A percentile compares a stretch with the other conserved stretches of the same genome.
Conservation (phyloP, 2,797 vertebrate genomes). For the Premnoplex brunnescens region DNA sequence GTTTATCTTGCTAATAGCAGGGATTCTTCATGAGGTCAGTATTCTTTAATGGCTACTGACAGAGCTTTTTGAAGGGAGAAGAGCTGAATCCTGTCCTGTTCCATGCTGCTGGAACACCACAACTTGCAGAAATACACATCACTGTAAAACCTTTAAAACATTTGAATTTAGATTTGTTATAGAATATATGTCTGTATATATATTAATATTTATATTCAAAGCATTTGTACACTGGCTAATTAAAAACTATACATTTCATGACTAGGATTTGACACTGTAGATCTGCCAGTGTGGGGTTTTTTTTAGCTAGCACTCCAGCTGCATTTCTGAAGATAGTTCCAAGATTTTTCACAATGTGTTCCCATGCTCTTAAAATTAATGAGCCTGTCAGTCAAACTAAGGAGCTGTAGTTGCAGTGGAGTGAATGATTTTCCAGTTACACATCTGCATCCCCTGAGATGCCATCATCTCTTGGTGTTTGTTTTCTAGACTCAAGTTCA, state of each 20-base stretch:
- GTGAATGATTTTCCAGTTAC: slow-evolving; percentile 6
- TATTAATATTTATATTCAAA: neutral
- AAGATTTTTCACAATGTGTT: slow-evolving; percentile 20
- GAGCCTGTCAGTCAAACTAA: neutral
- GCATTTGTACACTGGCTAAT: neutral
- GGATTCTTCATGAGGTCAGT: neutral
- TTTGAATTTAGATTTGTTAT: neutral
- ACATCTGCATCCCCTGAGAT: neutral
- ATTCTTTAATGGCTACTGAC: neutral
- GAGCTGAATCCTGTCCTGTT: neutral
- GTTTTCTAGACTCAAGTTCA: neutral
- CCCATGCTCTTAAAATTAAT: slow-evolving; percentile 5
- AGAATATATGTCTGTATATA: neutral
- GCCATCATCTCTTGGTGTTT: neutral
- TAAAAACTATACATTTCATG: neutral
- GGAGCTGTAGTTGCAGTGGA: neutral
- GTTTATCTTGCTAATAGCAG: neutral
- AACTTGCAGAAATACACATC: neutral
- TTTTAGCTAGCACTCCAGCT: neutral
- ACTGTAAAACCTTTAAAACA: neutral
- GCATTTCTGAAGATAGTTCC: slow-evolving; percentile 5
- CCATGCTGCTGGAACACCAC: neutral
- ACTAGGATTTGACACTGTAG: neutral
- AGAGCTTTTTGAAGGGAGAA: neutral
- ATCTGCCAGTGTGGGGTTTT: neutral